These are phyloP conservation scores for Chaitophorus viminalis DNA, from an alignment of 2,888 invertebrate genomes.

Conservation along the genomic window DNA sequence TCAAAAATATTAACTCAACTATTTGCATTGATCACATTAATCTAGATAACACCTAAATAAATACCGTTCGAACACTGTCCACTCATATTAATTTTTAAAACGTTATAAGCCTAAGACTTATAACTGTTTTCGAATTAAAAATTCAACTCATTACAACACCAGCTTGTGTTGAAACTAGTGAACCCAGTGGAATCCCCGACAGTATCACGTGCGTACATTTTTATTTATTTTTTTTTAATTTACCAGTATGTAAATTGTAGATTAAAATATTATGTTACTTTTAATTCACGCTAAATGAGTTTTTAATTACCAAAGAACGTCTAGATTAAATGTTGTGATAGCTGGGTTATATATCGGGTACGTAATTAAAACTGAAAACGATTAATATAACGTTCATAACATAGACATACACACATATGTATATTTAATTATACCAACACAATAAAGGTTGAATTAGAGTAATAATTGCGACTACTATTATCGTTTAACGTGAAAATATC, in stretches of 20 bases:
- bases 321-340: slow-evolving; percentile 20
- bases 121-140: neutral
- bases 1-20: too few relatives aligned
- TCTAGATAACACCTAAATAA: too few relatives aligned
- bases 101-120: neutral
- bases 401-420: too few relatives aligned
- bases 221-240: neutral
- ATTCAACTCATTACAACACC: neutral
- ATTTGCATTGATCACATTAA: too few relatives aligned
- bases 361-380: slow-evolving; percentile 26
- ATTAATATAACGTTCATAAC: neutral
- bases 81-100: too few relatives aligned
- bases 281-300: slow-evolving; percentile 26
- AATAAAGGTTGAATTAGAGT: slow-evolving; percentile 1
- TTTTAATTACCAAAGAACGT: slow-evolving; percentile 28
- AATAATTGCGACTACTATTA: neutral
- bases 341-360: neutral
- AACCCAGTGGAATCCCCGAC: neutral
- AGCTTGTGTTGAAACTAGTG: neutral
- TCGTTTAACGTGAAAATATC: neutral
- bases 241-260: neutral
- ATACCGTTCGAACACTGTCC: too few relatives aligned
- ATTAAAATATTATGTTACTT: slow-evolving; percentile 14
- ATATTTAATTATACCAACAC: neutral
- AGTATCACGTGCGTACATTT: neutral